Conservation (phyloP, 2,113 vertebrate genomes). For the Puffinus mauretanicus region DNA sequence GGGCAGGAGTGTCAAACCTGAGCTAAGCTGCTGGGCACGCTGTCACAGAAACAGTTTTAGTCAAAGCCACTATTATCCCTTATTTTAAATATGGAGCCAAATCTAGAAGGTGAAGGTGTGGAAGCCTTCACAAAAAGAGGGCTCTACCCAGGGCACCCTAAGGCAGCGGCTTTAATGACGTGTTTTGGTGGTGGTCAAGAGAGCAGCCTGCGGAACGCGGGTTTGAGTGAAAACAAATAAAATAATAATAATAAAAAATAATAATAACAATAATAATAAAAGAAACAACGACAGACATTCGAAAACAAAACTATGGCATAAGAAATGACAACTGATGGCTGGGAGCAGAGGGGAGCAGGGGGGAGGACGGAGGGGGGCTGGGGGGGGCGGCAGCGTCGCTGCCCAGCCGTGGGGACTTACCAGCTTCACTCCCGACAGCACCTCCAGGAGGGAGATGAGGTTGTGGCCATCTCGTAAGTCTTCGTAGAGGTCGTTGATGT, state of each 20-base stretch:
- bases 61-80: not conserved
- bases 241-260: not conserved
- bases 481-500: constrained; percentile 92
- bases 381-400: not conserved
- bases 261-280: not conserved
- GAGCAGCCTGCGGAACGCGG: not conserved
- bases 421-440: constrained; percentile 94
- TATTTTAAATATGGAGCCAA: not conserved
- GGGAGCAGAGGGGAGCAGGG: not conserved
- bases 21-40: not conserved
- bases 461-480: constrained; percentile 97
- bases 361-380: not conserved
- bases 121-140: not conserved
- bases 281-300: not conserved
- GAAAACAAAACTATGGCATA: not conserved
- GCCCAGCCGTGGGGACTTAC: constrained; percentile 68
- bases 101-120: not conserved
- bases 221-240: not conserved
- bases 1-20: not conserved
- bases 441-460: constrained; percentile 93
- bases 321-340: not conserved
- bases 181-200: not conserved
- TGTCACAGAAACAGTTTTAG: not conserved
- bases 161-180: not conserved
- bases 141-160: not conserved